Base-by-base conservation (phyloP, 2,888 invertebrate genomes). In the Tachina lurida region DNA sequence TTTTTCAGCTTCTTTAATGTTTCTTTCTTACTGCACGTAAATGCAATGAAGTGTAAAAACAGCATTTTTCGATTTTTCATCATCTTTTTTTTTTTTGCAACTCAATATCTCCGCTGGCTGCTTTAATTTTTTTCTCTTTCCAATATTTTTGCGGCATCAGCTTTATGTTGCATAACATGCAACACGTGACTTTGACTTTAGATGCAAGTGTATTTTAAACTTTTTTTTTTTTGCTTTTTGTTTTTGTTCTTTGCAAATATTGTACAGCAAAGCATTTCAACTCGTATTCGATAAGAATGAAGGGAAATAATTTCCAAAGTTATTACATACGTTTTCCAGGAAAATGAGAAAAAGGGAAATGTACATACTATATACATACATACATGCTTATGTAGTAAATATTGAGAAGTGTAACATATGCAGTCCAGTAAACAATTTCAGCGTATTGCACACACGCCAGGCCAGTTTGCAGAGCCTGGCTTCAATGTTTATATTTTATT, bases 21-120 rank as follows among this genome's bases (percentile, higher is more conserved):
- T 63, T 58, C 60, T 82, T 63, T 63, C 60, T 43, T 71, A 56
- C 79, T 76, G 76, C 88, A 88, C 88, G 88, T 88, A 88, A 88
- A 86, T 82, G 88, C 88, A 88, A 88, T 88, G 87, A 88, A 87
- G 84, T 87, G 88, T 83, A 88, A 88, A 87, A 88, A 85, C 87
- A 88, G 88, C 85, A 87, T 88, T 87, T 81, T 78, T 84, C 78
- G 82, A 80, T 67, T 49, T 12, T 70, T 39, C 19, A 52, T 17
- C 19, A 52, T 13, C 56, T 41, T 12, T 70, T 52, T 31, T 12
- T 75, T 52, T 31, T 52, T 67, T 47, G n/a, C 15, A 43, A n/a
- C 47, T 45, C 17, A 43, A 31, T 22, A n/a, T 60, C 15, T 79
- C 41, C 17, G n/a, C 31, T 62, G 19, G 12, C 22, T 74, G 4